phyloP scores from a whole-genome alignment of 2,888 invertebrate species.

The Apamea epomidion region DNA sequence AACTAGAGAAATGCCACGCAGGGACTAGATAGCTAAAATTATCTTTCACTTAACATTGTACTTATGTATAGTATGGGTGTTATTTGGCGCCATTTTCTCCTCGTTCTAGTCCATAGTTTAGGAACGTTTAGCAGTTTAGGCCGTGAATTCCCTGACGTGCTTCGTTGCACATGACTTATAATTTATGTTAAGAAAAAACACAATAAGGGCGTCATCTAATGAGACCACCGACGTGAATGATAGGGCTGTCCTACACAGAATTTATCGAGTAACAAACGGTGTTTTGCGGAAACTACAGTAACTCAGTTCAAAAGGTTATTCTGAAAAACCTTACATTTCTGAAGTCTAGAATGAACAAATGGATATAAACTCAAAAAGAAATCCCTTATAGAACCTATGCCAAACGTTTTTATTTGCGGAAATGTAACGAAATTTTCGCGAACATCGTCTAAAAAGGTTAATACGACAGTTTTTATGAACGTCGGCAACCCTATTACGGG shows the following conservation, averaged over 20 bases:
- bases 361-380: neutral
- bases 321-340: neutral
- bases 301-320: neutral
- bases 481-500: constrained; percentile 71
- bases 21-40: constrained; percentile 62
- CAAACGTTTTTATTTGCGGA: constrained; percentile 25
- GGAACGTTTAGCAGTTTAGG: constrained; percentile 73
- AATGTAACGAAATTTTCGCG: constrained; percentile 19
- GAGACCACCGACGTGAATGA: constrained; percentile 81
- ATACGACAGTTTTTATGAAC: constrained; percentile 60
- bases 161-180: constrained; percentile 74
- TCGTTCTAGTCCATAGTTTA: constrained; percentile 76
- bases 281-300: neutral
- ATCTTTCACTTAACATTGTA: constrained; percentile 65
- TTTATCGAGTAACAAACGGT: neutral
- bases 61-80: constrained; percentile 47
- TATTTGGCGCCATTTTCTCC: constrained; percentile 68
- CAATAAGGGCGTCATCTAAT: constrained; percentile 80
- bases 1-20: constrained; percentile 48
- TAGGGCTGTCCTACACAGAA: constrained; percentile 67
- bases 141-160: constrained; percentile 66
- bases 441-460: constrained; percentile 48
- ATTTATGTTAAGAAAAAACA: constrained; percentile 78
- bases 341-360: neutral
- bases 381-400: constrained; percentile 12